A percentile compares a stretch with the other conserved stretches of the same genome.
These are phyloP conservation scores for Macaria liturata DNA, from an alignment of 2,888 invertebrate genomes.

Conservation along the genomic window DNA sequence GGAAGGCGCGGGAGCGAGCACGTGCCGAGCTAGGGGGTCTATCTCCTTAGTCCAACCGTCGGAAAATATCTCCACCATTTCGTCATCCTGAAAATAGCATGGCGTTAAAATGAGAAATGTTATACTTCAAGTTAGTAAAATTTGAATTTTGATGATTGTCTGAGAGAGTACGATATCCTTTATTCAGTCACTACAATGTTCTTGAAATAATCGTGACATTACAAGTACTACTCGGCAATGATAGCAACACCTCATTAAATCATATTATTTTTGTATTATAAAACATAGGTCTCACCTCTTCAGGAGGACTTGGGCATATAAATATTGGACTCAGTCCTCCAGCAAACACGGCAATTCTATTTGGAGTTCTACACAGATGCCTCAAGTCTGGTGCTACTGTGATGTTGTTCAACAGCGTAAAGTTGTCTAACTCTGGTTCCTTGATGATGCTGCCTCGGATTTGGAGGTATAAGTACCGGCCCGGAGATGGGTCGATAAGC, in stretches of 20 bases:
- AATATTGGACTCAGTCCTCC: slow-evolving; percentile 85
- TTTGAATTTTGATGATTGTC: too few relatives aligned
- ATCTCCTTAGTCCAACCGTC: slow-evolving; percentile 88
- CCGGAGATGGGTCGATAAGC: slow-evolving; percentile 90
- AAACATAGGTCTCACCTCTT: slow-evolving; percentile 39
- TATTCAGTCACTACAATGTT: too few relatives aligned
- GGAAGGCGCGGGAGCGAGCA: slow-evolving; percentile 80
- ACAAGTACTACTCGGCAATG: too few relatives aligned
- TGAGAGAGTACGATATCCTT: too few relatives aligned
- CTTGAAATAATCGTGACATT: too few relatives aligned
- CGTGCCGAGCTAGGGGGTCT: slow-evolving; percentile 82
- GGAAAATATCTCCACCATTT: slow-evolving; percentile 91
- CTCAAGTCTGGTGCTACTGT: slow-evolving; percentile 82
- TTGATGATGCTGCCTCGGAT: slow-evolving; percentile 85
- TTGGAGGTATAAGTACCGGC: slow-evolving; percentile 91
- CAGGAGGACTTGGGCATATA: slow-evolving; percentile 82
- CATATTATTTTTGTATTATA: too few relatives aligned
- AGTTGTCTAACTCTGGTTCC: slow-evolving; percentile 76
- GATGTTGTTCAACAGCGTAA: slow-evolving; percentile 81
- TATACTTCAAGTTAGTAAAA: too few relatives aligned
- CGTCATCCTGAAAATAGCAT: slow-evolving; percentile 72
- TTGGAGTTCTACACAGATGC: slow-evolving; percentile 88
- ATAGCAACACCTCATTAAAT: too few relatives aligned
- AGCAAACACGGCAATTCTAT: slow-evolving; percentile 91
- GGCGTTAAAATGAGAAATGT: too few relatives aligned